These are phyloP conservation scores for Drosophila rubida DNA, from an alignment of 2,888 invertebrate genomes.

Conservation along the genomic window DNA sequence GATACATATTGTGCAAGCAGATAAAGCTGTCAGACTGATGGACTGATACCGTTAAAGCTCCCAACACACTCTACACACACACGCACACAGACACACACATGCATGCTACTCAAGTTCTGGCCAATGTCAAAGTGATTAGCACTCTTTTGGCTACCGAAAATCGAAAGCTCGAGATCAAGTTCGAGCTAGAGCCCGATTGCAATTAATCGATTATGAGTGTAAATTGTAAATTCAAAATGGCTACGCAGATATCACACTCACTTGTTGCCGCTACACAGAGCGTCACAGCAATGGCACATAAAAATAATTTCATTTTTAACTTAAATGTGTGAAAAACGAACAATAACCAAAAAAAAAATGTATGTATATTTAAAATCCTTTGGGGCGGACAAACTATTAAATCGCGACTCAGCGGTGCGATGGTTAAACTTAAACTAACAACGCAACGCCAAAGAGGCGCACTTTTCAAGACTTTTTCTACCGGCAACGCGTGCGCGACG, in stretches of 20 bases:
- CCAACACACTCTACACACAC: neutral
- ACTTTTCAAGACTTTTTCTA: conserved; percentile 85
- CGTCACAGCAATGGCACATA: conserved; percentile 83
- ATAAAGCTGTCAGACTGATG: conserved; percentile 13
- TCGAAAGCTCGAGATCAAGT: neutral
- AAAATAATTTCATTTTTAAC: conserved; percentile 82
- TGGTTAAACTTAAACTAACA: conserved; percentile 85
- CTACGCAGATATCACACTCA: conserved; percentile 74
- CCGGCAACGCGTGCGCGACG: conserved; percentile 52
- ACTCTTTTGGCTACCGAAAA: conserved; percentile 34
- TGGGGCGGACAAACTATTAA: conserved; percentile 1
- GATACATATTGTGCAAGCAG: neutral
- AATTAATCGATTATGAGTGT: conserved; percentile 16
- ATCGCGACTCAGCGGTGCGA: conserved; percentile 79
- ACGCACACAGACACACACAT: neutral
- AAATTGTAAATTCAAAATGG: neutral
- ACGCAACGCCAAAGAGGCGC: conserved; percentile 79
- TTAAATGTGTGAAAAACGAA: conserved; percentile 23
- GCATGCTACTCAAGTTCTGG: conserved; percentile 20
- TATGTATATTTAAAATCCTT: conserved; percentile 27
- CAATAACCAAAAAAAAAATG: conserved; percentile 19
- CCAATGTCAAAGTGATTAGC: conserved; percentile 72
- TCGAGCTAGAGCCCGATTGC: conserved; percentile 7
- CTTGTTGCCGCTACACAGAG: conserved; percentile 82
- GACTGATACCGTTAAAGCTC: conserved; percentile 1